These are phyloP conservation scores for Aegypius monachus DNA, from an alignment of 2,113 vertebrate species.

Conservation along the genomic window DNA sequence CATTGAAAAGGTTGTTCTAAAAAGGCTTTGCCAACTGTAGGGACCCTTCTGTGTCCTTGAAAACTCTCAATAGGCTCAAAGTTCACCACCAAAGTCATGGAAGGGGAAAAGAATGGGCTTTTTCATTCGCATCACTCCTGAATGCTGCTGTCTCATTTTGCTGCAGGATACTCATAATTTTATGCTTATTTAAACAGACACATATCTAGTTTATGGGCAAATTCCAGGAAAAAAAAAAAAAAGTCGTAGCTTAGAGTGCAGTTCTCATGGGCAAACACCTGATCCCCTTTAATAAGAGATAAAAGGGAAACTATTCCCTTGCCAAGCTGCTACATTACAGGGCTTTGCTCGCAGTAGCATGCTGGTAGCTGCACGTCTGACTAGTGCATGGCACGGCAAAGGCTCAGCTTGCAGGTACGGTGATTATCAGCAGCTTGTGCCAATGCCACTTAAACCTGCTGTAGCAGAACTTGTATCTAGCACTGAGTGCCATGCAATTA, in stretches of 20 bases:
- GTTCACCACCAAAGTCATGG: slow-evolving; percentile 35
- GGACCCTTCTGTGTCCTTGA: slow-evolving; percentile 13
- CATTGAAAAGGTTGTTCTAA: not conserved
- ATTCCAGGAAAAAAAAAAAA: slow-evolving; percentile 47
- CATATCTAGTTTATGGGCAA: slow-evolving; percentile 74
- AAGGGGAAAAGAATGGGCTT: not conserved
- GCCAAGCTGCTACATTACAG: not conserved
- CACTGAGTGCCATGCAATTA: not conserved
- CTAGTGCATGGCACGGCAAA: not conserved
- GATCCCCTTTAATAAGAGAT: slow-evolving; percentile 78
- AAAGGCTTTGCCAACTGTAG: not conserved
- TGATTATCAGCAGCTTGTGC: not conserved
- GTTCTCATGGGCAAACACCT: slow-evolving; percentile 81
- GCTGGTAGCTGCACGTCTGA: slow-evolving; percentile 1
- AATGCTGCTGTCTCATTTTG: slow-evolving; percentile 70
- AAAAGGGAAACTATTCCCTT: slow-evolving; percentile 49
- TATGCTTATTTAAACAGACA: slow-evolving; percentile 84
- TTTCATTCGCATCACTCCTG: slow-evolving; percentile 36
- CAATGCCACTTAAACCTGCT: not conserved
- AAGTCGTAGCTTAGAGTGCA: slow-evolving; percentile 63
- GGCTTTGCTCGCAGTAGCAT: not conserved
- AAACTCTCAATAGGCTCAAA: slow-evolving; percentile 24
- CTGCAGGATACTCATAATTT: slow-evolving; percentile 72
- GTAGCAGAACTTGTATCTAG: not conserved
- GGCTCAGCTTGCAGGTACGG: not conserved